Percentiles rank a stretch among this genome's conserved stretches.
These are phyloP conservation scores for Ptychodera flava DNA, from an alignment of 35 echinoderm and acorn worm species.

Conservation along the genomic window DNA sequence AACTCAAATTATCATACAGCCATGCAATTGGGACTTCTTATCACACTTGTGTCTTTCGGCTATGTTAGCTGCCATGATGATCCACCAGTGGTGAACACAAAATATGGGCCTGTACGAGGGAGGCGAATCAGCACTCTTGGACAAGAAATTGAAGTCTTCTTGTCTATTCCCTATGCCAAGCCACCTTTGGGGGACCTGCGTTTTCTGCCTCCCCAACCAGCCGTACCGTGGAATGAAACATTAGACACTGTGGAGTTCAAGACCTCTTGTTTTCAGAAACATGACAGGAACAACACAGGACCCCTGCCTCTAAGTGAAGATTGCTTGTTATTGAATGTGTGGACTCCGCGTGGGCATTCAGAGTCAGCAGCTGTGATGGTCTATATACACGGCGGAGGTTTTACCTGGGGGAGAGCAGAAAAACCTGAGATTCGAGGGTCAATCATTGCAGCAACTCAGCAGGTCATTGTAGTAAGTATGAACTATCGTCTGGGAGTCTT, in stretches of 20 bases:
- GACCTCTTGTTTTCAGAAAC: conserved; percentile 26
- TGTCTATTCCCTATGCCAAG: conserved; percentile 55
- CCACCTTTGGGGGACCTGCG: conserved; percentile 37
- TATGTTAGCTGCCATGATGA: no score
- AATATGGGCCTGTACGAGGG: conserved; percentile 9
- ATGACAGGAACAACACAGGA: conserved; percentile 20
- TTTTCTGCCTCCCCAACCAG: conserved; percentile 35
- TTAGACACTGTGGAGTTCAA: conserved; percentile 26
- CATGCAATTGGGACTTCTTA: no score
- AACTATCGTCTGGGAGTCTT: conserved; percentile 49
- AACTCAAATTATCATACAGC: no score
- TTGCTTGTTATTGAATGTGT: conserved; percentile 85
- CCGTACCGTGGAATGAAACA: conserved; percentile 6
- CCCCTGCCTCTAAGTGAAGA: conserved; percentile 62
- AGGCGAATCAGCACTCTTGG: conserved; percentile 4
- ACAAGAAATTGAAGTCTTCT: conserved; percentile 26
- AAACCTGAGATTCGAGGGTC: conserved; percentile 2
- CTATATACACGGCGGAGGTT: conserved; percentile 27
- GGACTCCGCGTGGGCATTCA: conserved; percentile 31
- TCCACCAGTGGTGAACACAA: not conserved
- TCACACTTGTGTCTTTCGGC: no score
- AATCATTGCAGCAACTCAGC: conserved; percentile 16
- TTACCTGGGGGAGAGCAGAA: conserved; percentile 8
- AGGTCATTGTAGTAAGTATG: conserved; percentile 44
- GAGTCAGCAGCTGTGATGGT: conserved; percentile 16